Evolutionary conservation across 2,888 invertebrate species (phyloP).

Genomic region (Taenaris catops): DNA sequence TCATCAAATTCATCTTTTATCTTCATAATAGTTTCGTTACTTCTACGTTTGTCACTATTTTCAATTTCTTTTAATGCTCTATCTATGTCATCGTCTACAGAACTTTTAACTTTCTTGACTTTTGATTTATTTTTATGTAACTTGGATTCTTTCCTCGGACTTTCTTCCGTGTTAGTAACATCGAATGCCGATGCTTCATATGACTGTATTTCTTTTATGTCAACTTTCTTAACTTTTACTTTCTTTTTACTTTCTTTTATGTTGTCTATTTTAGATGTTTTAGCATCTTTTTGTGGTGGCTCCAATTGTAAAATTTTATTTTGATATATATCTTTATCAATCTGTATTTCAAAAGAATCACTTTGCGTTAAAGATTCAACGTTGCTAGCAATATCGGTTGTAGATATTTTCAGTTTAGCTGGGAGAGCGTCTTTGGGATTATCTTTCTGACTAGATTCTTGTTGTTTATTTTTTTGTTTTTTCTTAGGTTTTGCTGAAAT

Average conservation of each 20-base stretch:
- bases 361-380: not conserved
- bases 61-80: constrained; percentile 47
- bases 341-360: constrained; percentile 2
- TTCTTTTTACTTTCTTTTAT: constrained; percentile 8
- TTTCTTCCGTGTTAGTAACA: constrained; percentile 20
- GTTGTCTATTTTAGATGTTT: constrained; percentile 2
- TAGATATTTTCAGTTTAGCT: too few relatives aligned
- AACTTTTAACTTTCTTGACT: constrained; percentile 41
- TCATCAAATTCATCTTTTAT: constrained; percentile 7
- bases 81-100: constrained; percentile 43
- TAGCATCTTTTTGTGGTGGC: not conserved
- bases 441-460: constrained; percentile 31
- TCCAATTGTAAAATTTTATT: too few relatives aligned
- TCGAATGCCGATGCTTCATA: constrained; percentile 1
- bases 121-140: constrained; percentile 47
- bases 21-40: constrained; percentile 24
- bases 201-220: constrained; percentile 6
- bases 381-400: too few relatives aligned
- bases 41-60: constrained; percentile 35
- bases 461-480: constrained; percentile 44
- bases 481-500: constrained; percentile 35
- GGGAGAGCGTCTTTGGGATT: too few relatives aligned
- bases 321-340: too few relatives aligned
- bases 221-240: constrained; percentile 12
- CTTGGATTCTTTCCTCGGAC: constrained; percentile 32